These are phyloP conservation scores for Diloba caeruleocephala DNA, from an alignment of 2,888 invertebrate genomes.

Conservation along the genomic window DNA sequence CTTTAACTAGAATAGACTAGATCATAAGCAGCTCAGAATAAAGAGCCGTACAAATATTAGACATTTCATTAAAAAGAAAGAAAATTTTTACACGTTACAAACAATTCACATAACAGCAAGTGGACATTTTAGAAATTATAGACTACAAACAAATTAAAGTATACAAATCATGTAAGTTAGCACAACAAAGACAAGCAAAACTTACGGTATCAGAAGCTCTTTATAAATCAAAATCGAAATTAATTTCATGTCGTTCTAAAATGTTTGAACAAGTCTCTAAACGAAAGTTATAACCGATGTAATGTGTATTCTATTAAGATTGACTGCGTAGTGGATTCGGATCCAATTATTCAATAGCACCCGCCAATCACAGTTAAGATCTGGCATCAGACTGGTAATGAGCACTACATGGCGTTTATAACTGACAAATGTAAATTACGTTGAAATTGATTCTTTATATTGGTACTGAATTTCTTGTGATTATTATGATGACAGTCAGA, in stretches of 20 bases:
- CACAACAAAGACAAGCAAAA: neutral
- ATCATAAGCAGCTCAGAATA: too few relatives aligned
- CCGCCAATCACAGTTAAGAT: conserved; percentile 46
- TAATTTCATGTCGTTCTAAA: neutral
- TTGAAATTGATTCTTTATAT: conserved; percentile 27
- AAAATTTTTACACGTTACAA: too few relatives aligned
- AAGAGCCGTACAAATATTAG: too few relatives aligned
- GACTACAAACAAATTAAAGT: too few relatives aligned
- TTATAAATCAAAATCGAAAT: conserved; percentile 1
- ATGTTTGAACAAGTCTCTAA: conserved; percentile 1
- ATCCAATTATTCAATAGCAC: conserved; percentile 50
- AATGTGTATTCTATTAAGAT: conserved; percentile 44
- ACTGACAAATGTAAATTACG: conserved; percentile 34
- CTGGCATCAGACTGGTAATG: conserved; percentile 35
- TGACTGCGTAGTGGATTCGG: conserved; percentile 42
- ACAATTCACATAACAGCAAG: too few relatives aligned
- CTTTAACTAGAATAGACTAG: too few relatives aligned
- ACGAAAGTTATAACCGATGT: conserved; percentile 17
- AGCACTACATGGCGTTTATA: conserved; percentile 23
- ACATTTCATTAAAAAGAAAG: too few relatives aligned
- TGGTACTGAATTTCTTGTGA: neutral
- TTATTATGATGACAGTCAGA: too few relatives aligned
- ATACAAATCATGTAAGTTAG: too few relatives aligned
- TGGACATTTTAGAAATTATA: too few relatives aligned
- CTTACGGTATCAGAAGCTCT: conserved; percentile 1